Evolutionary conservation across 2,113 vertebrate genomes (phyloP).

Genomic region (Equus przewalskii): DNA sequence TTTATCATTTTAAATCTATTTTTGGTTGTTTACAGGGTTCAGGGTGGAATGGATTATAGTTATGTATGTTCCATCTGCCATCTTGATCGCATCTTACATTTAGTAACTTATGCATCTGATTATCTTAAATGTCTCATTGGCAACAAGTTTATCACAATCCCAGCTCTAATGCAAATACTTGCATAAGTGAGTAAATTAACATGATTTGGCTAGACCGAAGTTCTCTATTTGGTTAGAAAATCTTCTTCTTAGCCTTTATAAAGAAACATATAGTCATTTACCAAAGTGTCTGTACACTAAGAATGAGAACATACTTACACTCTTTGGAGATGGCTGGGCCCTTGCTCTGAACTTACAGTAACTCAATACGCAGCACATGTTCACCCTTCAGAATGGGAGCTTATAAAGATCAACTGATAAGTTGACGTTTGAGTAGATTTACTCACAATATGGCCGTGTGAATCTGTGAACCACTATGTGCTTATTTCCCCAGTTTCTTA

Average conservation of each 20-base stretch:
- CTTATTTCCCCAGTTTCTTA: not conserved
- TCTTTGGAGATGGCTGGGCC: not conserved
- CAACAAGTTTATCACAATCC: not conserved
- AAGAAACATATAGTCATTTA: not conserved
- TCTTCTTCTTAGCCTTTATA: not conserved
- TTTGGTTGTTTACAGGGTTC: not conserved
- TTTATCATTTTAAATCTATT: not conserved
- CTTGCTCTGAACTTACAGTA: not conserved
- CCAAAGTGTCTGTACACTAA: not conserved
- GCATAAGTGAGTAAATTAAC: not conserved
- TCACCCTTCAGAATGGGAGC: not conserved
- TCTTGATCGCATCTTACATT: not conserved
- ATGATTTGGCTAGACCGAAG: not conserved
- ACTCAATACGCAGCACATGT: not conserved
- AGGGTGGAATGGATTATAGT: not conserved
- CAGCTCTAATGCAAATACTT: not conserved
- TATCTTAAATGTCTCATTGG: not conserved
- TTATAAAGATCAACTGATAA: not conserved
- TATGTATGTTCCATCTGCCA: not conserved
- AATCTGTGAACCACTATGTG: not conserved
- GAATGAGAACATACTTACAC: not conserved
- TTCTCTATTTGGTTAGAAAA: not conserved
- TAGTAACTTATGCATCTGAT: not conserved
- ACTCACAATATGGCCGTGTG: not conserved
- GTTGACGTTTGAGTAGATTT: not conserved